Base-by-base conservation (phyloP, 2,113 vertebrate genomes). In the Cariama cristata region DNA sequence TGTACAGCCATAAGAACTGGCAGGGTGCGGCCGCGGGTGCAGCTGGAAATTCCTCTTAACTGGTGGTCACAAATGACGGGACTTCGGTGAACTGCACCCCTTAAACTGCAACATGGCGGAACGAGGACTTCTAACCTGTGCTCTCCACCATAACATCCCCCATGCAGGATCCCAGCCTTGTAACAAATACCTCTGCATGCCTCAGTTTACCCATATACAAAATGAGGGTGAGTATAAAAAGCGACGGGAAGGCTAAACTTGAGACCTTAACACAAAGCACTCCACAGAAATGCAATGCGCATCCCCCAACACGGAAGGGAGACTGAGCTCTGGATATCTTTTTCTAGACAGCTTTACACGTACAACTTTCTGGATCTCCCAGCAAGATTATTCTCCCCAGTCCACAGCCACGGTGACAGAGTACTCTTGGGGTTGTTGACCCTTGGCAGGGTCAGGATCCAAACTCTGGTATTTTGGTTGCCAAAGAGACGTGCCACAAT, bases 41-140 rank as follows among this genome's bases (percentile, higher is more conserved):
- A 90, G 94, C 90, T 95, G 90, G 86, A 97, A 97, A 96, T 94
- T 95, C 94, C 92, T 92, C 86, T 32, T 32, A 33, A 74, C 52
- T 30, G 45, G 75, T 22, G 24, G 62, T 80, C 88, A 86, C 38
- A 35, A 88, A 22, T 12, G 77, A 71, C 3, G 1, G 55, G 82
- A 79, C 92, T 50, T 68, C 3, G 5, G 90, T 14, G 49, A 62
- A 47, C 2, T n/a, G 66, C 82, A 77, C 73, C 86, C 90, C 82
- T 77, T 15, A 13, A 69, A 59, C 67, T 32, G 58, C 60, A 32
- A 52, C 53, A 58, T 2, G 27, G 58, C 1, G 2, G 68, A 71
- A 49, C 11, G 45, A 18, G 45, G 50, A 26, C 23, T 47, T 47
- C 44, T 11, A n/a, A 38, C 28, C 90, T 40, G 44, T 18, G 44